Evolutionary conservation across 2,113 vertebrate genomes (phyloP), one percentile per base, ranked within the genome.

Genomic region (Smithornis capensis): DNA sequence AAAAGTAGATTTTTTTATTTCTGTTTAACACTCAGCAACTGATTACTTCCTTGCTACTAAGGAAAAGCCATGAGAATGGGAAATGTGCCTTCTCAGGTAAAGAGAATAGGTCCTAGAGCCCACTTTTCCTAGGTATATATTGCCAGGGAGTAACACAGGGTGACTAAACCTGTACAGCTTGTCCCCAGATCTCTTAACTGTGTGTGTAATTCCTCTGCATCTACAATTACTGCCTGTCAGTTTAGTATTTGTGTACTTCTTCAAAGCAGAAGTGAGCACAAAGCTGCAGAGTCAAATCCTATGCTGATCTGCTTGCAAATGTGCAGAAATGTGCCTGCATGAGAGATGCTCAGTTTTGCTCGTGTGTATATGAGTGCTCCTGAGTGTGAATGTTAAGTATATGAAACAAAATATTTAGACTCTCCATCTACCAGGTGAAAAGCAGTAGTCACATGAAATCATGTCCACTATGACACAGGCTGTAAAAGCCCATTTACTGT

Each of bases 381-480:
- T 57, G 49, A 12, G 31, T 71, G 23, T 71, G 47, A n/a, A n/a
- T 33, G 53, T 28, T 0, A 1, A 35, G 19, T 37, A 38, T 33
- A 35, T 40, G 45, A 22, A 64, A 50, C 29, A 40, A 82, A 79
- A 55, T 68, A 31, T 19, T 37, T 42, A 78, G 37, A 44, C 9
- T 47, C 35, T 35, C 44, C 12, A 10, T 37, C 55, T 65, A 0
- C 42, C 19, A 37, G 45, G 56, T 70, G n/a, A 73, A 49, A 63
- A 74, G 17, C 17, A 22, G 21, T 7, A 67, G 52, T 16, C 25
- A 9, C 17, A 5, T 21, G 55, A 12, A 49, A 44, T 45, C 37
- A 14, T 0, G 0, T 37, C 35, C 35, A 45, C 4, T 28, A 21
- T 0, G 2, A 37, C 23, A 55, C 25, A 35, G 40, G 10, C 50